These are phyloP conservation scores for Dicranocentrus wangi DNA, from an alignment of 2,888 invertebrate genomes.

Conservation along the genomic window DNA sequence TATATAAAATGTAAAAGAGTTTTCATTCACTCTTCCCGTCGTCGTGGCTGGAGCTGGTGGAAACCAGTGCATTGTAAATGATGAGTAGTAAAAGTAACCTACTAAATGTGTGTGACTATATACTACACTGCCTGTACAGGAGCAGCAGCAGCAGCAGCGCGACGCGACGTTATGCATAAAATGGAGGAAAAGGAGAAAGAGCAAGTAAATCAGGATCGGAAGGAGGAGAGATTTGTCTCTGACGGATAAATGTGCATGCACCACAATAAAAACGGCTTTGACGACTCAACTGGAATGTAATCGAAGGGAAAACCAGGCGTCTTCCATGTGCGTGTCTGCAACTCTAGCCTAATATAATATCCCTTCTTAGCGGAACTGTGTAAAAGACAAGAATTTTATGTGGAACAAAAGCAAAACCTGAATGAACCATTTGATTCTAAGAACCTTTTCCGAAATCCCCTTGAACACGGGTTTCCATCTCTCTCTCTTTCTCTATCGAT, in stretches of 20 bases:
- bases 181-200: neutral
- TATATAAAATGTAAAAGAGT: too few relatives aligned
- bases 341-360: constrained; percentile 12
- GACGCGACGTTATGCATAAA: too few relatives aligned
- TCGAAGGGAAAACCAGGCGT: constrained; percentile 52
- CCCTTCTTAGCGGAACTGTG: neutral
- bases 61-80: too few relatives aligned
- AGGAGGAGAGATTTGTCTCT: constrained; percentile 36
- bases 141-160: too few relatives aligned
- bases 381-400: constrained; percentile 1
- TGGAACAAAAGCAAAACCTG: constrained; percentile 36
- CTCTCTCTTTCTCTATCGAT: constrained; percentile 18
- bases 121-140: too few relatives aligned
- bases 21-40: too few relatives aligned
- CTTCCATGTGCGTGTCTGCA: constrained; percentile 23
- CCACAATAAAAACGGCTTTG: constrained; percentile 63
- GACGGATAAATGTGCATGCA: constrained; percentile 54
- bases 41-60: too few relatives aligned
- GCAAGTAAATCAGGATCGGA: constrained; percentile 17
- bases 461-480: constrained; percentile 30
- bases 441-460: constrained; percentile 8
- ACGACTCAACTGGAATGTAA: constrained; percentile 63
- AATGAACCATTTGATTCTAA: constrained; percentile 39
- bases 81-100: too few relatives aligned
- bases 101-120: too few relatives aligned